Base-by-base conservation (phyloP, 1,140 invertebrate genomes). In the Ganaspis sp. region DNA sequence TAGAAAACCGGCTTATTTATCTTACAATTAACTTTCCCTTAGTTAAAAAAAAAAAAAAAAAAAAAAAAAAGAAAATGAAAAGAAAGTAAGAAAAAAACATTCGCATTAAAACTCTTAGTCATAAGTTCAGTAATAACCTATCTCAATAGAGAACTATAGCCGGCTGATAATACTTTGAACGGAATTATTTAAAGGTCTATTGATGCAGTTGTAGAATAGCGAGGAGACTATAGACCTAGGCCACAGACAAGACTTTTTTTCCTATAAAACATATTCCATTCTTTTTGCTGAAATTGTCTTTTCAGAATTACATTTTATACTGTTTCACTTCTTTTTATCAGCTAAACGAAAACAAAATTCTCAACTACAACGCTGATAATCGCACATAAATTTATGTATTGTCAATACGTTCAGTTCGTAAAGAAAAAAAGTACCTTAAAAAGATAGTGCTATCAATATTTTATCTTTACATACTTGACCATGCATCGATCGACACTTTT, bases 401-500 rank as follows among this genome's bases (percentile, higher is more conserved):
- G 45, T 17, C 45, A 17, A 49, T 49, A 49, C n/a, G 17, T 49
- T 49, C 8, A n/a, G n/a, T 17, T n/a, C 17, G 6, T 17, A 15
- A n/a, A 15, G 45, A n/a, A n/a, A 49, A 40, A 45, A 49, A 49
- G 45, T 49, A n/a, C 45, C 17, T 49, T 2, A 49, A 49, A 76
- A 80, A 49, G 45, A 49, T 49, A 49, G 45, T n/a, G 69, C 70
- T 84, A 88, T 88, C 82, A 88, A 88, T 89, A 87, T 88, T 89
- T 88, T 78, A 88, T 75, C 79, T 72, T 72, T 78, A 75, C 81
- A 84, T 80, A 78, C 86, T 85, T 79, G 84, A 82, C 74, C 77
- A 37, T 73, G 45, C 83, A 87, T 89, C 86, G 87, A 89, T 87
- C 87, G 84, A 37, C 38, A 53, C 58, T 77, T 45, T 19, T 83